A percentile compares a stretch with the other conserved stretches of the same genome.
These are phyloP conservation scores for Eulacestoma nigropectus DNA, from an alignment of 2,113 vertebrate species.

Conservation along the genomic window DNA sequence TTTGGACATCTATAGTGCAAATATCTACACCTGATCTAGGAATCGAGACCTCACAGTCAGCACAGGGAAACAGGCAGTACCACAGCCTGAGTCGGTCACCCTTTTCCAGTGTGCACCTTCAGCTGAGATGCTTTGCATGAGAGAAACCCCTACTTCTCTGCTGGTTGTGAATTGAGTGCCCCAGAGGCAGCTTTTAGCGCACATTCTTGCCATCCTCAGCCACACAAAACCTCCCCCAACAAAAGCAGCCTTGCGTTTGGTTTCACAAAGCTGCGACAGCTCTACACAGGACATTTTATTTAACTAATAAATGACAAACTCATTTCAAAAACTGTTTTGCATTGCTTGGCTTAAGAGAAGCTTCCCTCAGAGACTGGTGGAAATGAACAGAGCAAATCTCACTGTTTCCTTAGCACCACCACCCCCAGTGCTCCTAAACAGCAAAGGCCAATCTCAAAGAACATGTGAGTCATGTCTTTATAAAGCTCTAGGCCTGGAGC, in stretches of 20 bases:
- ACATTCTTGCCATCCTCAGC: not conserved
- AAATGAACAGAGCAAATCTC: not conserved
- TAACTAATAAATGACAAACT: not conserved
- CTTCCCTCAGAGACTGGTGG: not conserved
- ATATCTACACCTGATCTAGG: not conserved
- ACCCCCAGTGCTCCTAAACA: not conserved
- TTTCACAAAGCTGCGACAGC: not conserved
- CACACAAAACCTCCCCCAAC: not conserved
- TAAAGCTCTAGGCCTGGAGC: not conserved
- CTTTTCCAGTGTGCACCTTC: not conserved
- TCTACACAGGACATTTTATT: not conserved
- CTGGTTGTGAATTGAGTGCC: fast-evolving
- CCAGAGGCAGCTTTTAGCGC: fast-evolving
- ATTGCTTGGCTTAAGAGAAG: not conserved
- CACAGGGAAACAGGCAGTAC: not conserved
- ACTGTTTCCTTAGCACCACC: not conserved
- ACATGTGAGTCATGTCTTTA: not conserved
- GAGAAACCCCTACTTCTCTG: not conserved
- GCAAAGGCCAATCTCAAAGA: not conserved
- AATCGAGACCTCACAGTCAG: not conserved
- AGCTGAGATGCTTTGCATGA: not conserved
- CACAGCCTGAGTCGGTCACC: fast-evolving
- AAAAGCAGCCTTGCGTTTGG: not conserved
- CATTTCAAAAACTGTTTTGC: not conserved
- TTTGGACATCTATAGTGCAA: not conserved